These are phyloP conservation scores for Gryllus longicercus DNA, from an alignment of 2,888 invertebrate species.

Conservation along the genomic window DNA sequence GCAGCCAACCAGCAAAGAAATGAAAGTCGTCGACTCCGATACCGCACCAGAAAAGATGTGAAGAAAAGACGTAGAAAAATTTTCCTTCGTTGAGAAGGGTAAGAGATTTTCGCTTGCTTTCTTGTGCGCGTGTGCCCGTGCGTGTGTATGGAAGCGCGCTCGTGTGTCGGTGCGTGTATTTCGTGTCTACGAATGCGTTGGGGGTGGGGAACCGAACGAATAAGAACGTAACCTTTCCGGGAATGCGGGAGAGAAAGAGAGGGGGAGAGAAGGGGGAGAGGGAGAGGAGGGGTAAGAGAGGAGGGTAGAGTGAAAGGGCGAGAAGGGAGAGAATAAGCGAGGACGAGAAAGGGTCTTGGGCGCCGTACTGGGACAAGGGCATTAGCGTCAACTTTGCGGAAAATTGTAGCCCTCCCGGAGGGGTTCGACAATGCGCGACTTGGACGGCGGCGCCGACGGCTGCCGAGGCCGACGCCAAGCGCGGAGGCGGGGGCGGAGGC, in stretches of 20 bases:
- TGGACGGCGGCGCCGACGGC: not conserved
- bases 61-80: slow-evolving; percentile 30
- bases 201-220: not conserved
- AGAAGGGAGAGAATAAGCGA: not conserved
- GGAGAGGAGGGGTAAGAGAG: not conserved
- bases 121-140: not conserved
- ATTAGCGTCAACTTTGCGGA: slow-evolving; percentile 36
- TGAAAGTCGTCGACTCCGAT: slow-evolving; percentile 29
- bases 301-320: slow-evolving; percentile 23
- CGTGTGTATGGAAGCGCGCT: too few species aligned
- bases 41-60: slow-evolving; percentile 28
- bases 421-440: not conserved
- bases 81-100: slow-evolving; percentile 27
- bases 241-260: slow-evolving; percentile 28
- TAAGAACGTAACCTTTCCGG: slow-evolving; percentile 18
- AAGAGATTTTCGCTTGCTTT: slow-evolving; percentile 23
- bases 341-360: not conserved
- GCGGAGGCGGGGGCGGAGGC: not conserved
- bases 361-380: slow-evolving; percentile 22
- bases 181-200: not conserved
- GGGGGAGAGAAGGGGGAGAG: slow-evolving; percentile 26
- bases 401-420: slow-evolving; percentile 30
- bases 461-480: not conserved
- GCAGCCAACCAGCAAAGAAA: slow-evolving; percentile 22
- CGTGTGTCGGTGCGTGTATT: too few species aligned